Evolutionary conservation across 2,888 invertebrate species (phyloP).

Genomic region (Drosophila anomalata): DNA sequence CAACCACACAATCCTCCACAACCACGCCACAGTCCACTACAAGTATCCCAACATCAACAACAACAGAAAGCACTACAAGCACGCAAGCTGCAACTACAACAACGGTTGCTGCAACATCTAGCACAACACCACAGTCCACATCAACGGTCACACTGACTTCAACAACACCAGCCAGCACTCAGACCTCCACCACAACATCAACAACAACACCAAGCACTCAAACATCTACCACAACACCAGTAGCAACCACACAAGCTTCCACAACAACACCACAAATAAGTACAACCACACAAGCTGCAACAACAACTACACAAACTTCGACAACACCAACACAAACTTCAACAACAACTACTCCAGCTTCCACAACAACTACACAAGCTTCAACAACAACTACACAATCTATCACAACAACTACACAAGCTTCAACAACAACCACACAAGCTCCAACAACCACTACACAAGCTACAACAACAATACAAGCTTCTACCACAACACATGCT

Average conservation of each 20-base stretch:
- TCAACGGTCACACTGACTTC: slow-evolving; percentile 4
- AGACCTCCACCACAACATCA: not conserved
- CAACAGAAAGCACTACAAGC: not conserved
- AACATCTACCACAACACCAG: slow-evolving; percentile 8
- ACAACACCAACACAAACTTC: slow-evolving; percentile 7
- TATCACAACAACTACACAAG: slow-evolving; percentile 3
- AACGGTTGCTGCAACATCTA: not conserved
- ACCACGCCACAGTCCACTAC: slow-evolving; percentile 17
- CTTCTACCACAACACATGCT: slow-evolving; percentile 5
- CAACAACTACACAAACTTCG: slow-evolving; percentile 6
- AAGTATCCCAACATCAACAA: not conserved
- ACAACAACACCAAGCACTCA: slow-evolving; percentile 1
- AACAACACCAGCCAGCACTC: slow-evolving; percentile 9
- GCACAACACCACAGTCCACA: slow-evolving; percentile 16
- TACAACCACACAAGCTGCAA: slow-evolving; percentile 3
- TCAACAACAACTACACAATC: slow-evolving; percentile 1
- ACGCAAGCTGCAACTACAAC: not conserved
- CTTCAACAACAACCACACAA: slow-evolving; percentile 2
- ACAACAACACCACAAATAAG: slow-evolving; percentile 3
- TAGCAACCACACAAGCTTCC: slow-evolving; percentile 3
- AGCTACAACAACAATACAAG: not conserved
- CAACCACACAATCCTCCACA: slow-evolving; percentile 4
- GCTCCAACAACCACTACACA: not conserved
- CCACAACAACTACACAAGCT: slow-evolving; percentile 4
- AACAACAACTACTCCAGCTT: slow-evolving; percentile 10